phyloP scores from a whole-genome alignment of 2,113 vertebrate genomes.

The Taurulus bubalis region DNA sequence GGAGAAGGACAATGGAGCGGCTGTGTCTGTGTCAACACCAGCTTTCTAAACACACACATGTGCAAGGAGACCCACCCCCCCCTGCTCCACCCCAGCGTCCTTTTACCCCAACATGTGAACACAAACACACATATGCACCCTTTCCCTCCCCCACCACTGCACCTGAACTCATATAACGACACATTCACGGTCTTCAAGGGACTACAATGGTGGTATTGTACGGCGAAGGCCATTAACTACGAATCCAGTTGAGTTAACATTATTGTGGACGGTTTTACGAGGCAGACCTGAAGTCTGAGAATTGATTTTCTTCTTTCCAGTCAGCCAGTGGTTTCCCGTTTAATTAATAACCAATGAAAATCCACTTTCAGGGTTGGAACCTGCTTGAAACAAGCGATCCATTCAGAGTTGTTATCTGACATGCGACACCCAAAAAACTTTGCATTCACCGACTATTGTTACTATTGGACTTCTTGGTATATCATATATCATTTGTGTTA shows the following conservation, averaged over 20 bases:
- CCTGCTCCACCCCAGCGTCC: neutral
- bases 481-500: neutral
- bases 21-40: slow-evolving; percentile 81
- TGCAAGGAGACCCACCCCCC: slow-evolving; percentile 29
- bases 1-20: slow-evolving; percentile 73
- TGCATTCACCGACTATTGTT: neutral
- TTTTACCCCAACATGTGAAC: slow-evolving; percentile 32
- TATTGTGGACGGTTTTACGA: slow-evolving; percentile 8
- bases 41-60: slow-evolving; percentile 72
- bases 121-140: slow-evolving; percentile 47
- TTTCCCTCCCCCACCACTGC: slow-evolving; percentile 51
- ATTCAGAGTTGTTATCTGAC: slow-evolving; percentile 7
- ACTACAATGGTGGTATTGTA: slow-evolving; percentile 18
- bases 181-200: neutral
- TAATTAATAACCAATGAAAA: slow-evolving; percentile 27
- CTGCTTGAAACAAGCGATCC: slow-evolving; percentile 13
- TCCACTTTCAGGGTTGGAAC: slow-evolving; percentile 5
- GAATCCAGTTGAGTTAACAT: slow-evolving; percentile 12
- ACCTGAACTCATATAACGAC: slow-evolving; percentile 73
- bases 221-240: slow-evolving; percentile 13
- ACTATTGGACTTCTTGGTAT: neutral
- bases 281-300: slow-evolving; percentile 18
- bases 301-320: slow-evolving; percentile 17
- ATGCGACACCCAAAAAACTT: slow-evolving; percentile 1
- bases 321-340: slow-evolving; percentile 3